A percentile compares a stretch with the other conserved stretches of the same genome.
Evolutionary conservation across 1,140 invertebrate genomes (phyloP).

Genomic region (Cotesia vestalis): DNA sequence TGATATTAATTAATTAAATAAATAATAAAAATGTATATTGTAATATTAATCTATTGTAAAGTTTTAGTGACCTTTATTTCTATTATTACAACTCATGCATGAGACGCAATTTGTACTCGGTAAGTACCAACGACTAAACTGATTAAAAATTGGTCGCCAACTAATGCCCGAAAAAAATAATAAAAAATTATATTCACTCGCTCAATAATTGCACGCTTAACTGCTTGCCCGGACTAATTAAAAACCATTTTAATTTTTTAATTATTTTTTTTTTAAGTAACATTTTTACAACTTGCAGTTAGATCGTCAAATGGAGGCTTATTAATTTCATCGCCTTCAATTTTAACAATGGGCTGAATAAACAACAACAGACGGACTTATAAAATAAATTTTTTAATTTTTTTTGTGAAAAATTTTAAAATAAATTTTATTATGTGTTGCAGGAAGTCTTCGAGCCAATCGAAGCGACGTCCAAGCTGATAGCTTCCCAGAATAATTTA

Average conservation of each 20-base stretch:
- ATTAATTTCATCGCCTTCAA: constrained; percentile 23
- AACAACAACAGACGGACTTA: not conserved
- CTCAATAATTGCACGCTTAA: not conserved
- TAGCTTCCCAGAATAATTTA: constrained; percentile 3
- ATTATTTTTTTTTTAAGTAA: not conserved
- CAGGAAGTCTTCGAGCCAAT: constrained; percentile 30
- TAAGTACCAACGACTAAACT: constrained; percentile 43
- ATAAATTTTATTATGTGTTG: constrained; percentile 34
- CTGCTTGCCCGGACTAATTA: too few relatives aligned
- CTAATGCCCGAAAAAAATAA: constrained; percentile 14
- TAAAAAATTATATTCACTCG: not conserved
- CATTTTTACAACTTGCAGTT: not conserved
- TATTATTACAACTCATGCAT: constrained; percentile 40
- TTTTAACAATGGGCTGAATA: constrained; percentile 23
- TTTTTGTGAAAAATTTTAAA: not conserved
- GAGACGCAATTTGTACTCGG: constrained; percentile 39
- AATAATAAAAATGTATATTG: constrained; percentile 16
- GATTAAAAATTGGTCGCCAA: constrained; percentile 13
- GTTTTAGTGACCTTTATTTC: constrained; percentile 38
- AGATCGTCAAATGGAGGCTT: not conserved
- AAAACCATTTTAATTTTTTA: not conserved
- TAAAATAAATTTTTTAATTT: not conserved
- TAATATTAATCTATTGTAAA: constrained; percentile 36
- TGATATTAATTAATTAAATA: not conserved
- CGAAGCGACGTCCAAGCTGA: constrained; percentile 19